Percentiles rank a stretch among this genome's conserved stretches.
Conservation (phyloP, 2,888 invertebrate species). For the Rhingia campestris region DNA sequence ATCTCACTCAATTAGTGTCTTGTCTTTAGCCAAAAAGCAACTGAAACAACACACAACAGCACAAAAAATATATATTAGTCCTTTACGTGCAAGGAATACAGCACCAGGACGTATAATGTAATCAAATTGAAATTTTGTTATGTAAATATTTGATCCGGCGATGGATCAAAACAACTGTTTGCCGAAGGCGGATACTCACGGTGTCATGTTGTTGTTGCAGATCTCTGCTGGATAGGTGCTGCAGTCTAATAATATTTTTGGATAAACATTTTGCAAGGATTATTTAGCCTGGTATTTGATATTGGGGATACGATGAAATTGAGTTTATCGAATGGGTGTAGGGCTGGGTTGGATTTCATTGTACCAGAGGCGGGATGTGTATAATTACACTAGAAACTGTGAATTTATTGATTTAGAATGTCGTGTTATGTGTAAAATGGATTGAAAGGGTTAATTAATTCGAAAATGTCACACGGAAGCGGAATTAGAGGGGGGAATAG, state of each 20-base stretch:
- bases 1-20: constrained; percentile 60
- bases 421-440: constrained; percentile 26
- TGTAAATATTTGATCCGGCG: constrained; percentile 68
- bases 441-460: constrained; percentile 49
- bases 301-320: constrained; percentile 10
- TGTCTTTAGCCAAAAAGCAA: not conserved
- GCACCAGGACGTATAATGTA: constrained; percentile 47
- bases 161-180: constrained; percentile 35
- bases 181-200: not conserved
- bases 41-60: not conserved
- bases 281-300: constrained; percentile 1
- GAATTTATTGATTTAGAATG: constrained; percentile 47
- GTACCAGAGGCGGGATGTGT: not conserved
- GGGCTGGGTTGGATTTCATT: constrained; percentile 2
- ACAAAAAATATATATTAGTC: constrained; percentile 14
- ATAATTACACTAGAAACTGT: constrained; percentile 8
- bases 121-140: constrained; percentile 69
- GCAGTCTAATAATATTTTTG: constrained; percentile 47
- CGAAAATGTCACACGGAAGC: constrained; percentile 1
- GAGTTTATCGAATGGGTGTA: constrained; percentile 5
- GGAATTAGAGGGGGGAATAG: not conserved
- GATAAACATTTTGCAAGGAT: constrained; percentile 52
- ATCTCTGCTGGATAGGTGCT: not conserved
- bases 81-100: constrained; percentile 62
- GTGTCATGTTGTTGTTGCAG: constrained; percentile 2